Evolutionary conservation across 2,113 vertebrate genomes (phyloP).

Genomic region (Rostratula benghalensis): DNA sequence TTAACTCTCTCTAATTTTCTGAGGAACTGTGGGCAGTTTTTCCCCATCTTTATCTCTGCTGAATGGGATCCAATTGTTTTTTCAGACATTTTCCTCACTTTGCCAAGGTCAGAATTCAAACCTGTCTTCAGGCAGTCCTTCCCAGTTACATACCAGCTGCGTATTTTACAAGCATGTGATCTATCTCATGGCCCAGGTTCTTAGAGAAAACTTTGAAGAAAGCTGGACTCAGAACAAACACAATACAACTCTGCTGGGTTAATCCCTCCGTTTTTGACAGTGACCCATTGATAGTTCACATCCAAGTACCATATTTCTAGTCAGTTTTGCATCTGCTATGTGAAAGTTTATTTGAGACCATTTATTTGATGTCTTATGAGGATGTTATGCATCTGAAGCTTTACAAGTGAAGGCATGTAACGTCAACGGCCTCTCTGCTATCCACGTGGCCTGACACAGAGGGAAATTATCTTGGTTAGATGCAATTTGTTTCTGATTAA

Average conservation of each 20-base stretch:
- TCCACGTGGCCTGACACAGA: not conserved
- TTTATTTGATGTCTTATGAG: constrained; percentile 45
- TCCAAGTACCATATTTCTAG: constrained; percentile 26
- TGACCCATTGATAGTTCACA: not conserved
- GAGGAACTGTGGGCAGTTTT: not conserved
- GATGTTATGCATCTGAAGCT: constrained; percentile 30
- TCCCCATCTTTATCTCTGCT: not conserved
- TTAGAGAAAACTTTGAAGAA: constrained; percentile 41
- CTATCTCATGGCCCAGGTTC: constrained; percentile 1
- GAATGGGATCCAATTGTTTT: not conserved
- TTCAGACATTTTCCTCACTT: not conserved
- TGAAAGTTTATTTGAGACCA: constrained; percentile 33
- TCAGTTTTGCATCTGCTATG: constrained; percentile 41
- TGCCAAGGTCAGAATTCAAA: constrained; percentile 34
- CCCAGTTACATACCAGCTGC: constrained; percentile 21
- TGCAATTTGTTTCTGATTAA: constrained; percentile 56
- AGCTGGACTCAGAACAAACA: constrained; percentile 54
- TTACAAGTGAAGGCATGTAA: constrained; percentile 29
- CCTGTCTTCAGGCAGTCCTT: constrained; percentile 21
- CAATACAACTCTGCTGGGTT: not conserved
- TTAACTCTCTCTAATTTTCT: not conserved
- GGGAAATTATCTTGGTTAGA: not conserved
- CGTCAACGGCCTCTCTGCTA: not conserved
- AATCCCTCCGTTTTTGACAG: constrained; percentile 42
- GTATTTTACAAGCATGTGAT: constrained; percentile 1